Base-by-base conservation (phyloP, 2,888 invertebrate species). In the Lasius platythorax region DNA sequence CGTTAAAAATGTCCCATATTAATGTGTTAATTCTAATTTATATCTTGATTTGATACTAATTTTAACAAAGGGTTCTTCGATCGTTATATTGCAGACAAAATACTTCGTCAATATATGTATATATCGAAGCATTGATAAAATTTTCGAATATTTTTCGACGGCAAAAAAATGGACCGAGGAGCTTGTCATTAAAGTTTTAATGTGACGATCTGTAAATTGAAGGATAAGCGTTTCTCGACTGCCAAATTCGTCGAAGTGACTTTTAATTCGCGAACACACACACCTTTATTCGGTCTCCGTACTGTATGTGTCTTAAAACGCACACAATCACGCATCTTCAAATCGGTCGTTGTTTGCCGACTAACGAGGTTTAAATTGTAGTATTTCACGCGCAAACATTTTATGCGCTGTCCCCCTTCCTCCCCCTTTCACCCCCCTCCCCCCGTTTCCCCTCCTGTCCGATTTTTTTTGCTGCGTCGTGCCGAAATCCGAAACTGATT, bases 401-500 rank as follows among this genome's bases (percentile, higher is more conserved):
- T 79, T 72, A 79, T 61, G 37, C 28, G 33, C 73, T 46, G 37
- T 72, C 37, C 18, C 2, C 23, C 37, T 37, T 0, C 37, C 5
- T 0, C 5, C 37, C 4, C 0, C 33, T 1, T 33, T 33, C 33
- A 23, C 23, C 23, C 23, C 23, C 23, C 23, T 61, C 4, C 33
- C 33, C 23, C 23, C 23, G 23, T 33, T 33, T 1, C 33, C 4
- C 4, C 33, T 33, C 4, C 28, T 56, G 15, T n/a, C 11, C 1
- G 56, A 78, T 67, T 68, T 68, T 68, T 43, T 50, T n/a, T 79
- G 70, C 33, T 11, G 23, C 23, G 43, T 33, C 70, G 5, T 70
- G 30, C 28, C 46, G 37, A 79, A 79, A 79, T 79, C 37, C 18
- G 73, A 79, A 79, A 72, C 73, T 46, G 73, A 72, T 79, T 79